Conservation (phyloP, 2,797 vertebrate genomes). For the Mormyrus hasselquistii region DNA sequence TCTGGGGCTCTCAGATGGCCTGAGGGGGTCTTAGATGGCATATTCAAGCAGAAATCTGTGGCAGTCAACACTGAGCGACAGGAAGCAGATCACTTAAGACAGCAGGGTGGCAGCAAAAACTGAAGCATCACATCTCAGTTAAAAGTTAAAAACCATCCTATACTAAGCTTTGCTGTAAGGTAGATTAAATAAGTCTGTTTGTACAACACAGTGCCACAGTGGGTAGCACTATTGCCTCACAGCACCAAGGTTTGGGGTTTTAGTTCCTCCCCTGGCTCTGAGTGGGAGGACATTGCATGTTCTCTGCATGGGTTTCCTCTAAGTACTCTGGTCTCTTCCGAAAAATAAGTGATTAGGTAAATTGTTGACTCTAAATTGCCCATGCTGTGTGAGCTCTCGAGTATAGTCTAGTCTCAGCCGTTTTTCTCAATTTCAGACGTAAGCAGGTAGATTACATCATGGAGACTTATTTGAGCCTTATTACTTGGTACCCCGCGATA, state of each 20-base stretch:
- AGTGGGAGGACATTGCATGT: background rate
- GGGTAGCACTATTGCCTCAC: background rate
- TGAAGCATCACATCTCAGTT: background rate
- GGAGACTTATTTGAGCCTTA: background rate
- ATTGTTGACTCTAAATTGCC: background rate
- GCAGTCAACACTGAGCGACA: background rate
- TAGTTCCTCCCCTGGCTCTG: background rate
- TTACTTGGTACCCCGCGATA: background rate
- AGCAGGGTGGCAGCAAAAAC: background rate
- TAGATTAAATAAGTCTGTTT: conserved; percentile 1
- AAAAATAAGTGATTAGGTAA: background rate
- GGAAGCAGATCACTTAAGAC: background rate
- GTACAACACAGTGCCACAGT: background rate
- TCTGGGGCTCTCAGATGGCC: background rate
- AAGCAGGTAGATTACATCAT: background rate
- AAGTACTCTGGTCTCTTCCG: background rate
- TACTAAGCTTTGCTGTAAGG: background rate
- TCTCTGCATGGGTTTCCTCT: background rate
- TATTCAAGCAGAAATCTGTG: background rate
- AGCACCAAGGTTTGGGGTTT: background rate
- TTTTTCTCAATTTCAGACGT: background rate
- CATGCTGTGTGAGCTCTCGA: background rate
- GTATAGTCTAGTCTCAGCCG: background rate
- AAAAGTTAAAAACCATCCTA: background rate
- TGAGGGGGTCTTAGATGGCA: background rate